Evolutionary conservation across 1,140 invertebrate genomes (phyloP), one percentile per base, ranked within the genome.

Genomic region (Thalassaphorura encarpata): DNA sequence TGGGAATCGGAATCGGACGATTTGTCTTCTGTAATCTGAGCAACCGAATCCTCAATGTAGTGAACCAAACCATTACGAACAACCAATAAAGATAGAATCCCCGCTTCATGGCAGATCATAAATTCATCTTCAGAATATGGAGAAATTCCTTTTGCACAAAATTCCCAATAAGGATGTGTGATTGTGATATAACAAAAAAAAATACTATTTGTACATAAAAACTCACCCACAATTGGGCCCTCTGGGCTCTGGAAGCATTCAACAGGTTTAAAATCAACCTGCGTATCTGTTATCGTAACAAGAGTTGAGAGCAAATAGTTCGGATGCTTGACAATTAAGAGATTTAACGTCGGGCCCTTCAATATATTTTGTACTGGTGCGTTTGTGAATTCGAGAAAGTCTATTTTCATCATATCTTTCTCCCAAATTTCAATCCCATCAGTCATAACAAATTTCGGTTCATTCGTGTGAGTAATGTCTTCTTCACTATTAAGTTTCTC

Each of bases 321-420:
- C 5, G 47, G 54, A 56, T 56, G 47, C 47, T 56, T 56, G 6
- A 42, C 28, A 26, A 41, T 26, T 4, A 56, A 24, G 4, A 50
- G 23, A 31, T 56, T 43, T 18, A 50, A 42, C 27, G 33, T 50
- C 19, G 33, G 28, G 28, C 8, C 24, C 16, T 43, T 51, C 36
- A 48, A 16, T 15, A 41, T 46, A 27, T 48, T 39, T 39, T 29
- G 21, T 6, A 29, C 50, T 26, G 23, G 23, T 41, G 19, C 36
- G 6, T 8, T 6, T 16, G 26, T 24, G 3, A 41, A 50, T 6
- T 27, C 46, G 18, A 56, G 29, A 19, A 18, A 19, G 21, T 50
- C 54, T 6, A 56, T 43, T 29, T 43, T 40, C 15, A 56, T 18
- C 3, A 29, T 4, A 36, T 56, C 54, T 11, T 28, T 33, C n/a